Evolutionary conservation across 2,888 invertebrate species (phyloP), one percentile per base, ranked within the genome.

Genomic region (Abscondita cerata): DNA sequence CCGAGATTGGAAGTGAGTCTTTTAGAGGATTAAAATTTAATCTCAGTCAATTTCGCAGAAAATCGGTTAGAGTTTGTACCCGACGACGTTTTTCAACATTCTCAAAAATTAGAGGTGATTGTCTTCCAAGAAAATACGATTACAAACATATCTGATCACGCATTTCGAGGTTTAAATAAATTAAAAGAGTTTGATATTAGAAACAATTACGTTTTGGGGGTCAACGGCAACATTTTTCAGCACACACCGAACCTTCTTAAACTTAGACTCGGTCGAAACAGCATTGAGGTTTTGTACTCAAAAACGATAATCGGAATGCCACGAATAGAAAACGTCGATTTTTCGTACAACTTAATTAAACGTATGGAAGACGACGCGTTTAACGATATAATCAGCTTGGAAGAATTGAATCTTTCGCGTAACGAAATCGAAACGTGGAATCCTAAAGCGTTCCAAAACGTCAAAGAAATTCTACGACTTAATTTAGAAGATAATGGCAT

Each of bases 361-460:
- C 15, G 4, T 6, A 12, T 56, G 8, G 16, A 48, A 50, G 19
- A 56, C 41, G 41, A 40, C 1, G 40, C 41, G 3, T 50, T 56
- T 13, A 15, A 41, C 9, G 15, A 8, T 15, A 20, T 56, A n/a
- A 6, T 12, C 0, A 13, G 36, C 18, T 33, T 56, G 34, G 1
- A 19, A 11, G 16, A 38, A 1, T 16, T 56, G 11, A 48, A 40
- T 13, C 48, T 56, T 12, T 48, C 48, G 15, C 1, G 40, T 15
- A 56, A 56, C 16, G 48, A 56, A 11, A 40, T 56, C 1, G 25
- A 38, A 8, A n/a, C 31, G 9, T 40, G 38, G 25, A 56, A 56
- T 12, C 31, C 50, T 9, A 18, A 56, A 25, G 48, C 41, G 8
- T 50, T 56, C 15, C 15, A 33, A 9, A 50, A 56, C 4, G 33